Conservation (phyloP, 2,113 vertebrate species). For the Oryzias curvinotus region DNA sequence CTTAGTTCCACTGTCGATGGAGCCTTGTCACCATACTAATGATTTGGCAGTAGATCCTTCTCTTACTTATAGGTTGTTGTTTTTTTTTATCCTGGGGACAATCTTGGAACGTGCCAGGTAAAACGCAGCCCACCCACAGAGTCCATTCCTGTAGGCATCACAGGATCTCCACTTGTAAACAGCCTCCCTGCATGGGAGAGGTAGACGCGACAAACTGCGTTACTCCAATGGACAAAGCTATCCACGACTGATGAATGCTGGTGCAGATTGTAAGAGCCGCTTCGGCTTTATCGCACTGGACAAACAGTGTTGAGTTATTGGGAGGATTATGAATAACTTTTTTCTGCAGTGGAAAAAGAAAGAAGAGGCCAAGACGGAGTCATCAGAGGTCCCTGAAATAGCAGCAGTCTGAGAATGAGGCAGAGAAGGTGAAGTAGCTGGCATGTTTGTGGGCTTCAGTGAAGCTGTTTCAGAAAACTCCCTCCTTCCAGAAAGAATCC, state of each 20-base stretch:
- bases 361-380: conserved; percentile 68
- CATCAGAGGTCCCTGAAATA: conserved; percentile 68
- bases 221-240: conserved; percentile 57
- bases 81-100: conserved; percentile 50
- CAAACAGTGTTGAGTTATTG: conserved; percentile 73
- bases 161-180: conserved; percentile 75
- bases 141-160: conserved; percentile 42
- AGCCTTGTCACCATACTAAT: conserved; percentile 58
- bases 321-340: conserved; percentile 73
- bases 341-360: conserved; percentile 74
- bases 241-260: conserved; percentile 66
- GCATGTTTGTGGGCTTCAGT: conserved; percentile 35
- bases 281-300: conserved; percentile 62
- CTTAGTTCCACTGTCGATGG: conserved; percentile 36
- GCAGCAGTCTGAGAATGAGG: conserved; percentile 63
- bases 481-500: conserved; percentile 46
- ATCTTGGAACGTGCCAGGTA: conserved; percentile 51
- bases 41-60: conserved; percentile 72
- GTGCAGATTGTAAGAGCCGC: conserved; percentile 65
- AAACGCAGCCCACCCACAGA: conserved; percentile 75
- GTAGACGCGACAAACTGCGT: conserved; percentile 45
- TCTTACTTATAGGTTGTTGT: conserved; percentile 43
- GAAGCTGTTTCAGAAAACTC: conserved; percentile 24
- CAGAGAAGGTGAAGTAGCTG: conserved; percentile 59
- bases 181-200: conserved; percentile 64